A percentile compares a stretch with the other conserved stretches of the same genome.
Evolutionary conservation across 1,140 invertebrate genomes (phyloP).

Genomic region (Mylabris phalerata): DNA sequence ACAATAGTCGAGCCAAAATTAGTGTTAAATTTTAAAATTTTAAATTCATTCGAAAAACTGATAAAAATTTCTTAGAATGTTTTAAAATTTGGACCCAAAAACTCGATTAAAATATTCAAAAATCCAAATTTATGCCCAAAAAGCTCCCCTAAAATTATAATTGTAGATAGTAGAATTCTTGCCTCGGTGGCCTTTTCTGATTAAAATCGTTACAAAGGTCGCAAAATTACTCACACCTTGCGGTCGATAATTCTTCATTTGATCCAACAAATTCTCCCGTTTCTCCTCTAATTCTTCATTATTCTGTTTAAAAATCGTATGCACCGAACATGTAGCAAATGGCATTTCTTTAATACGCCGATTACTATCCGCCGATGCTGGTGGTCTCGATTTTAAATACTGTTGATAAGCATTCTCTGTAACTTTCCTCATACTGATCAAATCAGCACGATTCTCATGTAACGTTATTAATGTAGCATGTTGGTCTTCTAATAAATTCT

Average conservation of each 20-base stretch:
- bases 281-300: constrained; percentile 29
- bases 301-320: constrained; percentile 49
- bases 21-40: too few relatives aligned
- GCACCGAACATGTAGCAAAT: constrained; percentile 48
- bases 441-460: constrained; percentile 65
- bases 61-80: not conserved
- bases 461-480: constrained; percentile 69
- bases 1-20: too few relatives aligned
- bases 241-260: constrained; percentile 79
- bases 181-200: too few relatives aligned
- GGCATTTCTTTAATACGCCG: constrained; percentile 68
- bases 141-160: not conserved
- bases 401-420: constrained; percentile 85
- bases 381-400: constrained; percentile 78
- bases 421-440: constrained; percentile 67
- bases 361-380: constrained; percentile 83
- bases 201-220: too few relatives aligned
- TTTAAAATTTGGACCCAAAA: not conserved
- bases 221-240: constrained; percentile 59
- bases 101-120: not conserved
- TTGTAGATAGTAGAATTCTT: not conserved
- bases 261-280: constrained; percentile 55
- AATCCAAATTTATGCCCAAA: not conserved
- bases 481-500: constrained; percentile 75
- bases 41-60: too few relatives aligned